Evolutionary conservation across 2,113 vertebrate species (phyloP), one percentile per base, ranked within the genome.

Genomic region (Suricata suricatta): DNA sequence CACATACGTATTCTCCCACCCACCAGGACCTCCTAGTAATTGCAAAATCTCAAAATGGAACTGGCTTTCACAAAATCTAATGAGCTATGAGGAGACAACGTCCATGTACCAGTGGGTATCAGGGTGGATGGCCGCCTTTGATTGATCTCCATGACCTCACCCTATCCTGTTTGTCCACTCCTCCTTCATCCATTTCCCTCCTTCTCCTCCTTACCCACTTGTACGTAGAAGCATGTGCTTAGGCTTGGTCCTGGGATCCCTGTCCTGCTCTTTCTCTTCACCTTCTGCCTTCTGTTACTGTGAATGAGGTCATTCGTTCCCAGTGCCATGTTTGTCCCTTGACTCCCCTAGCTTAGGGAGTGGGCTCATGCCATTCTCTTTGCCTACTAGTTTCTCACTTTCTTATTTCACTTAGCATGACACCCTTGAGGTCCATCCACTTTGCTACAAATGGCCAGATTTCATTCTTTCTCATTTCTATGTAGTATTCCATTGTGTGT

Each of bases 341-440:
- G 10, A 3, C 29, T 38, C 71, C 50, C 33, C 31, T 25, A 4
- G 25, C 25, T 5, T 11, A 10, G 38, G 44, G 35, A 23, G 2
- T 19, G 16, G n/a, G 17, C 7, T 3, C 2, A 1, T 27, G 23
- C 0, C 64, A 13, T 35, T 54, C 27, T n/a, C n/a, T n/a, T n/a
- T 52, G 4, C 12, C 27, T 17, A 21, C 16, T 21, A 11, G 7
- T 71, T 14, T 76, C 14, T 88, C 41, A 23, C 66, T 29, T 86
- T 88, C 15, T 41, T 41, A 41, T 41, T 41, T 41, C 41, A 41
- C 41, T 41, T 41, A 41, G 41, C 3, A 41, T 41, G 41, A 41
- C 41, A 41, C 41, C 41, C 41, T 41, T 5, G 41, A 41, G 41
- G 4, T 41, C 41, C 41, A 41, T 41, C 41, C 41, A 41, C 41